Conservation (phyloP, 2,888 invertebrate species). For the Furcula furcula region DNA sequence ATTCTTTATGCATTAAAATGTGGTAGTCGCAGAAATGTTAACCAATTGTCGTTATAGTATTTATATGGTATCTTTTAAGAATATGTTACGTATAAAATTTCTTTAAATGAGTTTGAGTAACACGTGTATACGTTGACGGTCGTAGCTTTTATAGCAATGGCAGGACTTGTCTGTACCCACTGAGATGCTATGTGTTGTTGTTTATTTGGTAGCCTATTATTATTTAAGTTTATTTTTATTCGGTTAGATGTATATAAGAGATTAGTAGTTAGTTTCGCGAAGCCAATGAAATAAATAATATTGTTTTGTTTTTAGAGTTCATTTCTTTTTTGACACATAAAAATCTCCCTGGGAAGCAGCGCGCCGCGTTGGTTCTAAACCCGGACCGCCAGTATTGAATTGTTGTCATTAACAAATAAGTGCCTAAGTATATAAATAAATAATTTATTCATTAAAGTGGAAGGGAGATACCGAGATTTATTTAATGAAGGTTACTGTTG, state of each 20-base stretch:
- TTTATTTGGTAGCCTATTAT: conserved; percentile 44
- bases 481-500: too few relatives aligned
- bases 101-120: conserved; percentile 40
- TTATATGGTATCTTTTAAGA: conserved; percentile 43
- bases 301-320: conserved; percentile 4
- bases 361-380: too few relatives aligned
- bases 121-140: conserved; percentile 24
- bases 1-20: conserved; percentile 26
- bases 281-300: conserved; percentile 66
- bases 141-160: conserved; percentile 10
- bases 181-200: conserved; percentile 64
- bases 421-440: too few relatives aligned
- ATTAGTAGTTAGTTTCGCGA: conserved; percentile 35
- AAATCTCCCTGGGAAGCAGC: too few relatives aligned
- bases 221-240: conserved; percentile 29
- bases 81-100: conserved; percentile 31
- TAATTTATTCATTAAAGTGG: too few relatives aligned
- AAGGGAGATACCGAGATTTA: too few relatives aligned
- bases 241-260: too few relatives aligned
- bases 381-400: too few relatives aligned
- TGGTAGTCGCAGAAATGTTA: conserved; percentile 3
- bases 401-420: too few relatives aligned
- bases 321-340: background rate
- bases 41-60: conserved; percentile 10
- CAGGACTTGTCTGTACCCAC: conserved; percentile 40